Evolutionary conservation across 2,797 vertebrate species (phyloP), one percentile per base, ranked within the genome.

Genomic region (Enteromius mattozi): DNA sequence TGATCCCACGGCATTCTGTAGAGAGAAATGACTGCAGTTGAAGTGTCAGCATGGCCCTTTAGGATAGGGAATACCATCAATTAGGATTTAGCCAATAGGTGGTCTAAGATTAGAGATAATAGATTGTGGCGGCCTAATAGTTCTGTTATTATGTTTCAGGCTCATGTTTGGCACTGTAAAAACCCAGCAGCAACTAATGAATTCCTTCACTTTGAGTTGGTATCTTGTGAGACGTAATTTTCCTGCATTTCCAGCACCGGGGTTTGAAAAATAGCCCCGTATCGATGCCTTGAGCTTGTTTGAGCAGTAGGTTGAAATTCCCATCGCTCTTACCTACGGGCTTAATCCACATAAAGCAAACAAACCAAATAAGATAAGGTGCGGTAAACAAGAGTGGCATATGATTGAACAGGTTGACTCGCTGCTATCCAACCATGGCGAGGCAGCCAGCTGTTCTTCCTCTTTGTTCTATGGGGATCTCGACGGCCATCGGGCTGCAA

Each of bases 401-500:
- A 76, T 84, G 83, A 88, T 86, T 51, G 92, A 92, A 91, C 89
- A 90, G 89, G 92, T 92, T 93, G 94, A 94, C 92, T 92, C 90
- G 87, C 82, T 47, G 89, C 91, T 91, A 93, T 91, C 93, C 92
- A 93, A 93, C 92, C 92, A 90, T 92, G 91, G 91, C 91, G 87
- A 93, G 90, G 89, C 87, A 90, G 90, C 93, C 94, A 95, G 94
- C 94, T 95, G 94, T 94, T 94, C 90, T 85, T 71, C 85, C 79
- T 82, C 87, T 87, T 88, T 89, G 87, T 89, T 91, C 85, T 80
- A 79, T 81, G 42, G 86, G 42, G 80, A 81, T 86, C 85, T 78
- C 70, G 70, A 81, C 71, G 87, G 89, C 87, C 82, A 89, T 86
- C 81, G 68, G 65, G 81, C 89, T 93, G 88, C 87, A 94, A 94